Evolutionary conservation across 2,113 vertebrate species (phyloP).

Genomic region (Prunella fulvescens): DNA sequence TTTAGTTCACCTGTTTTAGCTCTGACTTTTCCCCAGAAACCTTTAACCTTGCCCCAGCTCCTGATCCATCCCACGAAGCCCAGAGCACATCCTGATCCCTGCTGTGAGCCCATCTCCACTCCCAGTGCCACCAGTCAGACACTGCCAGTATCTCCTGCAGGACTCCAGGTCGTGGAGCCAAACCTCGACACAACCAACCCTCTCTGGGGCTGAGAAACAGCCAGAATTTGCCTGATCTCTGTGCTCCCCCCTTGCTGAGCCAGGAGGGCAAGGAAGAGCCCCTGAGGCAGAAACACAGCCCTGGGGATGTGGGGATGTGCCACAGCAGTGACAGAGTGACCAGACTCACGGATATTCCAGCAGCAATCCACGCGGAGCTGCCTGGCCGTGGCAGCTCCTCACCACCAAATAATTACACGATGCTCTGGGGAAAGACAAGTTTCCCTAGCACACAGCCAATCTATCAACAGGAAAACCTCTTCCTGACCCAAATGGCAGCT

Average conservation of each 20-base stretch:
- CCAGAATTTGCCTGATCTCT: neutral
- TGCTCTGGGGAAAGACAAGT: conserved; percentile 47
- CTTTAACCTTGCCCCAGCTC: neutral
- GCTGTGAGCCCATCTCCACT: neutral
- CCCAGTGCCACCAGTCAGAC: fast-evolving
- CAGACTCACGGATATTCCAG: neutral
- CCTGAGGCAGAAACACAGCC: neutral
- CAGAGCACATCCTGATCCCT: neutral
- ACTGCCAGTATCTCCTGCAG: fast-evolving
- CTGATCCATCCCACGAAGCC: fast-evolving
- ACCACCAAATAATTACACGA: neutral
- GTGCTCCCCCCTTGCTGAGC: neutral
- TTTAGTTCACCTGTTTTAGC: neutral
- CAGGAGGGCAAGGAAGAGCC: neutral
- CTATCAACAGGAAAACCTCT: neutral
- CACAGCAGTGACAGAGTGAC: neutral
- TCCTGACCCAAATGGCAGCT: conserved; percentile 7
- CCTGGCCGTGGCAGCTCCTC: conserved; percentile 3
- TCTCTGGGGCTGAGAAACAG: neutral
- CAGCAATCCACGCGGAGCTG: neutral
- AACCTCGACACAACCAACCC: neutral
- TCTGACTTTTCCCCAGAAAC: neutral
- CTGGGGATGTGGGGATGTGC: neutral
- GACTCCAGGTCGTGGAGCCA: neutral
- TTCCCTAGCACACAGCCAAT: conserved; percentile 11